Conservation (phyloP, 2,888 invertebrate species). For the Anodontia alba region DNA sequence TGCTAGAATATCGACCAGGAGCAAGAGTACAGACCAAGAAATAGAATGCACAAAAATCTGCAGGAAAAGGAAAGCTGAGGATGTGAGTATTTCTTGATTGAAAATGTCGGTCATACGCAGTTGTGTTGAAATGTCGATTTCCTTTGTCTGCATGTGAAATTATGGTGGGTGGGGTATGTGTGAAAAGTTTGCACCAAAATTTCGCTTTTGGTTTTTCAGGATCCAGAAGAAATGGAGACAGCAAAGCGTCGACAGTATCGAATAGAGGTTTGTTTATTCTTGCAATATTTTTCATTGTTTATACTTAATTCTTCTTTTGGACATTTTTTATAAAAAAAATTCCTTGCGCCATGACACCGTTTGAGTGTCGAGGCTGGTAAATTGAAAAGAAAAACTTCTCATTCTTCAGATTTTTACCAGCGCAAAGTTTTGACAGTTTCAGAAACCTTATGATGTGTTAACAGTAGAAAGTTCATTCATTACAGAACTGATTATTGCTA, state of each 20-base stretch:
- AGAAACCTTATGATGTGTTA: too few relatives aligned
- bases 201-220: slow-evolving; percentile 62
- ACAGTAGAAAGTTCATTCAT: too few relatives aligned
- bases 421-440: too few relatives aligned
- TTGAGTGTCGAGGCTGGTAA: neutral
- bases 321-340: too few relatives aligned
- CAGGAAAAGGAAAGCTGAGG: slow-evolving; percentile 76
- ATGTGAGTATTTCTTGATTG: slow-evolving; percentile 62
- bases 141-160: slow-evolving; percentile 55
- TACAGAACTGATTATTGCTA: too few relatives aligned
- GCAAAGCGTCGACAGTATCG: slow-evolving; percentile 74
- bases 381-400: too few relatives aligned
- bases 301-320: neutral
- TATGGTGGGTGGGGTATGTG: slow-evolving; percentile 56
- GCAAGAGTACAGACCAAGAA: slow-evolving; percentile 60
- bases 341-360: slow-evolving; percentile 1
- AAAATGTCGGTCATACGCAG: slow-evolving; percentile 29
- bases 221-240: slow-evolving; percentile 69
- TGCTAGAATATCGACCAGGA: slow-evolving; percentile 68
- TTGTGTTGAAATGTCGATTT: slow-evolving; percentile 32
- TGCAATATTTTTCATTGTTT: neutral
- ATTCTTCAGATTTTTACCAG: too few relatives aligned
- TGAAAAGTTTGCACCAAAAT: neutral
- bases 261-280: slow-evolving; percentile 73
- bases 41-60: slow-evolving; percentile 59